phyloP scores from a whole-genome alignment of 2,888 invertebrate genomes.

The Netelia inedita region DNA sequence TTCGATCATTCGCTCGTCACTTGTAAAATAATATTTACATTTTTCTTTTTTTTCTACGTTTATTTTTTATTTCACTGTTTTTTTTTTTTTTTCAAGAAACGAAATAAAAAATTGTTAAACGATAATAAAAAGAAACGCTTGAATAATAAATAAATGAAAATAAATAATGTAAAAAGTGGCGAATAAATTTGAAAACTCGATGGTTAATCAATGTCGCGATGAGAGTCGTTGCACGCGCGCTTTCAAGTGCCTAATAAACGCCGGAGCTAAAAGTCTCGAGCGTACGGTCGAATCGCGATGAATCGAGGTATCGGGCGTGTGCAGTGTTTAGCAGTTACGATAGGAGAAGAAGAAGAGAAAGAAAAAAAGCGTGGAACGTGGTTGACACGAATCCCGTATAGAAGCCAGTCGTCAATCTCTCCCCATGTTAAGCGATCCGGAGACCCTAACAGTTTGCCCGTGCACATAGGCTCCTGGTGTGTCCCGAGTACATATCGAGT shows the following conservation, averaged over 20 bases:
- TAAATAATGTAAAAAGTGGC: too few relatives aligned
- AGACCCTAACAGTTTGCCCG: slow-evolving; percentile 19
- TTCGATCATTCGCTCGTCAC: background rate
- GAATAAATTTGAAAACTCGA: too few relatives aligned
- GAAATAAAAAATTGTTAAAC: too few relatives aligned
- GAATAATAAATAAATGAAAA: too few relatives aligned
- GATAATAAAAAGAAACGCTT: too few relatives aligned
- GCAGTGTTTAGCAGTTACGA: slow-evolving; percentile 17
- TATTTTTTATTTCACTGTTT: too few relatives aligned
- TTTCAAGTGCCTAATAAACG: too few relatives aligned
- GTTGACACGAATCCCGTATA: slow-evolving; percentile 81
- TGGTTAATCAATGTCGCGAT: too few relatives aligned
- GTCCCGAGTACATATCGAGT: slow-evolving; percentile 3
- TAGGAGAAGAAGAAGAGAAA: background rate
- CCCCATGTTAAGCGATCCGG: slow-evolving; percentile 81
- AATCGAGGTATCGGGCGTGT: slow-evolving; percentile 49
- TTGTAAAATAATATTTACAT: background rate
- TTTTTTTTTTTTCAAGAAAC: too few relatives aligned
- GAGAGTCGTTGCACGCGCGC: too few relatives aligned
- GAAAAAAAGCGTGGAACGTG: slow-evolving; percentile 77
- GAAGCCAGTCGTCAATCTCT: slow-evolving; percentile 82
- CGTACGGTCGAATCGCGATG: slow-evolving; percentile 38
- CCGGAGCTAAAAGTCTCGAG: background rate
- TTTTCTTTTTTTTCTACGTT: too few relatives aligned
- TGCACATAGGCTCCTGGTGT: background rate